These are phyloP conservation scores for Hystrix brachyura DNA, from an alignment of 2,113 vertebrate species.

Conservation along the genomic window DNA sequence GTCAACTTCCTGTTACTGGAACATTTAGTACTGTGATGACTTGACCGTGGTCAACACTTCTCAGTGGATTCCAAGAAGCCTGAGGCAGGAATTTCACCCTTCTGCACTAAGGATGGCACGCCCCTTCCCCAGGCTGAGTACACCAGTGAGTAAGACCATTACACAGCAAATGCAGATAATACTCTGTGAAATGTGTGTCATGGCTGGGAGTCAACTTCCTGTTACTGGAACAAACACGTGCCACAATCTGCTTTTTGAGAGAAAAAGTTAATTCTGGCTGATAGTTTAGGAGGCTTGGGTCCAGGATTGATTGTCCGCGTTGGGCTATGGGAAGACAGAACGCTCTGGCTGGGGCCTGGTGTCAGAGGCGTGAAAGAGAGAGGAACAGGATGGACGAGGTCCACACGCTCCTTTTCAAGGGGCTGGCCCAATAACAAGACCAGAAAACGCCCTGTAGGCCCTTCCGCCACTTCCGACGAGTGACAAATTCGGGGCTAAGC, in stretches of 20 bases:
- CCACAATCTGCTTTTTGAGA: not conserved
- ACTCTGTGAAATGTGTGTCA: not conserved
- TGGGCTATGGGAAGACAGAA: not conserved
- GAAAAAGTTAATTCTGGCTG: not conserved
- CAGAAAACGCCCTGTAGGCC: not conserved
- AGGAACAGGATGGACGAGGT: not conserved
- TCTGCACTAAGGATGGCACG: not conserved
- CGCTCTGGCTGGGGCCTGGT: no score
- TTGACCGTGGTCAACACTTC: not conserved
- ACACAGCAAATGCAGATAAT: not conserved
- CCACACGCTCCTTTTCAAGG: not conserved
- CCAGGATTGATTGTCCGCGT: accelerated
- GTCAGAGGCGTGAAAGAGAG: not conserved
- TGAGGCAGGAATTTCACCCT: not conserved
- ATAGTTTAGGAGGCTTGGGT: no score
- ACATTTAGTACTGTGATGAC: not conserved
- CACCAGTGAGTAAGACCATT: not conserved
- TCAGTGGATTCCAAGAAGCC: not conserved
- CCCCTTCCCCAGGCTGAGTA: not conserved
- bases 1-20: not conserved
- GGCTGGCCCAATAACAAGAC: no score
- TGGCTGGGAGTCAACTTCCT: not conserved
- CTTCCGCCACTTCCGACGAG: not conserved
- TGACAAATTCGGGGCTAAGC: accelerated
- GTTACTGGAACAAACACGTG: not conserved